Evolutionary conservation across 1,140 invertebrate genomes (phyloP).

Genomic region (Papilio polytes): DNA sequence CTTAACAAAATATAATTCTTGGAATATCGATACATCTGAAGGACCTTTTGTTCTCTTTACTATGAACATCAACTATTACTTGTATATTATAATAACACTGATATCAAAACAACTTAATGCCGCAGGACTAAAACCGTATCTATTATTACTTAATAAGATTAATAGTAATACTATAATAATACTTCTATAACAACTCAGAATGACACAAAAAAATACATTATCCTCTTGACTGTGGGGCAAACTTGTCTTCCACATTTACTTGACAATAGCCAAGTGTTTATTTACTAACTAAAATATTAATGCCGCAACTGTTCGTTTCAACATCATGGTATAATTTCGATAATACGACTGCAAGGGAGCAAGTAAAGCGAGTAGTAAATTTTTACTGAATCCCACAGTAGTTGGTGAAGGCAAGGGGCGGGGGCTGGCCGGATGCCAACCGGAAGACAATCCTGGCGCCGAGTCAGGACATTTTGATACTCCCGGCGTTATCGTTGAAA

Average conservation of each 20-base stretch:
- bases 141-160: neutral
- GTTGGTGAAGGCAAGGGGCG: constrained; percentile 40
- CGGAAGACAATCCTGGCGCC: constrained; percentile 71
- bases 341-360: constrained; percentile 35
- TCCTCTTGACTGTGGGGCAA: no score
- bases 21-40: constrained; percentile 57
- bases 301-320: neutral
- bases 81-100: neutral
- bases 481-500: constrained; percentile 60
- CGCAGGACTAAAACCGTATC: neutral
- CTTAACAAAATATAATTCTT: constrained; percentile 46
- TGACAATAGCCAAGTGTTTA: no score
- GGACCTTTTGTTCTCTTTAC: constrained; percentile 9
- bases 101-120: constrained; percentile 10
- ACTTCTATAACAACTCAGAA: no score
- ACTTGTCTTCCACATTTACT: no score
- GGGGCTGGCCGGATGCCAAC: constrained; percentile 67
- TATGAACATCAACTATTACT: neutral
- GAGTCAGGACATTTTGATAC: constrained; percentile 70
- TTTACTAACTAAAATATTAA: neutral
- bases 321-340: constrained; percentile 39
- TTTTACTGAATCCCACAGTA: constrained; percentile 42
- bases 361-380: constrained; percentile 40
- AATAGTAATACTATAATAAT: no score
- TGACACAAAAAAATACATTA: no score